A percentile compares a stretch with the other conserved stretches of the same genome.
Evolutionary conservation across 2,888 invertebrate species (phyloP).

Genomic region (Scaeva pyrastri): DNA sequence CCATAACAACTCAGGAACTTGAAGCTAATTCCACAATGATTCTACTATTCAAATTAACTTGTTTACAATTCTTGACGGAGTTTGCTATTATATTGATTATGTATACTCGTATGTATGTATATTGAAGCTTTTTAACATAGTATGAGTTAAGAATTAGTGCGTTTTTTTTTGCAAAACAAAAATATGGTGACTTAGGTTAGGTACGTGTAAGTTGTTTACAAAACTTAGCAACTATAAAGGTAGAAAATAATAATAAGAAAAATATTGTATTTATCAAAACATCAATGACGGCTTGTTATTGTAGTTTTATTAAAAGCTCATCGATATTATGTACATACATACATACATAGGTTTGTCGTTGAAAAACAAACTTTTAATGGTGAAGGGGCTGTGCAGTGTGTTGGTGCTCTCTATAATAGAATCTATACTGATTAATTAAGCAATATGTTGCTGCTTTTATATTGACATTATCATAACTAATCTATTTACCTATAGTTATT

Average conservation of each 20-base stretch:
- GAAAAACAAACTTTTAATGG: constrained; percentile 9
- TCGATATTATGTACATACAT: no score
- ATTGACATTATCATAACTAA: no score
- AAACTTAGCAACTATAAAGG: background rate
- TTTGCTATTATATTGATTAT: background rate
- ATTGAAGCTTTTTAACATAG: background rate
- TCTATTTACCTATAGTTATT: no score
- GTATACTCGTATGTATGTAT: background rate
- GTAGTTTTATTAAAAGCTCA: constrained; percentile 5
- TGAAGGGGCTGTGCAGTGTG: background rate
- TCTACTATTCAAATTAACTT: constrained; percentile 10
- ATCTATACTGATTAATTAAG: no score
- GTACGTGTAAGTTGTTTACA: constrained; percentile 33
- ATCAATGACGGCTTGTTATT: constrained; percentile 51
- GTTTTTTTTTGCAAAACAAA: constrained; percentile 33
- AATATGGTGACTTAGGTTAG: constrained; percentile 12
- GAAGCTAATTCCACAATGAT: background rate
- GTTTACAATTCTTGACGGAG: background rate
- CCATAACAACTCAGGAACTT: background rate
- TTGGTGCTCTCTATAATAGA: no score
- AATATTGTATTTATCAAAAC: constrained; percentile 10
- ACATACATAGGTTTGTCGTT: background rate
- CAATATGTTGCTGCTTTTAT: no score
- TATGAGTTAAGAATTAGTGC: constrained; percentile 10
- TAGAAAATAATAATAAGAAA: background rate